Percentiles rank a stretch among this genome's conserved stretches.
Evolutionary conservation across 92 coral and sea anemone genomes (phyloP).

Genomic region (Porites divaricata): DNA sequence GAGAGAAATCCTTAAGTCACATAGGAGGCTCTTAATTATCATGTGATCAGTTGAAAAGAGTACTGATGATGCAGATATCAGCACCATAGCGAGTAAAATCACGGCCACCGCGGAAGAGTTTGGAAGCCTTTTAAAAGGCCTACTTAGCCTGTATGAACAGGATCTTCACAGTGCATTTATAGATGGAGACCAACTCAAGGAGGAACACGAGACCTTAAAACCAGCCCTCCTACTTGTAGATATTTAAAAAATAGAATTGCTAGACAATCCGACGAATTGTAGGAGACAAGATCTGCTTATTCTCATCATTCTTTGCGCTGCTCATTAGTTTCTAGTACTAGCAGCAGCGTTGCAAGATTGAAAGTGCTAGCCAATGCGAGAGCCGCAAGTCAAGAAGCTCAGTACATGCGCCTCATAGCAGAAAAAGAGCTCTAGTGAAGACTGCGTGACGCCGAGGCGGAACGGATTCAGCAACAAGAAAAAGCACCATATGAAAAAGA

Average conservation of each 20-base stretch:
- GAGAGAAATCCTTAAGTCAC: neutral
- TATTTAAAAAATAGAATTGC: too few species aligned
- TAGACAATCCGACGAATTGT: too few species aligned
- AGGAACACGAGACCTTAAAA: too few species aligned
- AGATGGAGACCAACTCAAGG: too few species aligned
- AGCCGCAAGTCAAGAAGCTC: constrained; percentile 45
- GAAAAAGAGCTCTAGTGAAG: constrained; percentile 45
- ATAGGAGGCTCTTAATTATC: neutral
- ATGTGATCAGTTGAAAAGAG: neutral
- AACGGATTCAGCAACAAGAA: constrained; percentile 35
- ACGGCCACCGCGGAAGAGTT: neutral
- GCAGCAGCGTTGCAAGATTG: constrained; percentile 12
- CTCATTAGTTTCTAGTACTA: constrained; percentile 4
- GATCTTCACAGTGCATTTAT: neutral
- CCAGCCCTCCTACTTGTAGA: too few species aligned
- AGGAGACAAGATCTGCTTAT: neutral
- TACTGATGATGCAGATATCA: neutral
- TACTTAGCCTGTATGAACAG: constrained; percentile 3
- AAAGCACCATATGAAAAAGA: constrained; percentile 46
- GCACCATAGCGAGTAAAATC: neutral
- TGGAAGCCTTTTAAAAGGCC: neutral
- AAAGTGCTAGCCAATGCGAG: constrained; percentile 47
- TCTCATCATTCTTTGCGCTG: neutral
- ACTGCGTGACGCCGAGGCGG: constrained; percentile 51
- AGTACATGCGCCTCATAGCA: constrained; percentile 18